Evolutionary conservation across 1,140 invertebrate genomes (phyloP).

Genomic region (Brachystomella parvula): DNA sequence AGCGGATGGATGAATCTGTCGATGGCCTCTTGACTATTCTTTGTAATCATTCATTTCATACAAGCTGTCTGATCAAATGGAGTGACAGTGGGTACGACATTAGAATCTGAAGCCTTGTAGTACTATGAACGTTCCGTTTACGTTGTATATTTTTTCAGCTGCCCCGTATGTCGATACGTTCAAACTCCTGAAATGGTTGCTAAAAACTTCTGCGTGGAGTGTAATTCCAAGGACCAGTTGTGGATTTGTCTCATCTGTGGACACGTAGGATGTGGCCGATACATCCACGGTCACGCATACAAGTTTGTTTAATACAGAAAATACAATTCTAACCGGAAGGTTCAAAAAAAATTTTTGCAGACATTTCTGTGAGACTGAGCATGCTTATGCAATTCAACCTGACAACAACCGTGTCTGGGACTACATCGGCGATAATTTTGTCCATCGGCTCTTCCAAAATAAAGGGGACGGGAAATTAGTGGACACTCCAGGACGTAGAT

Average conservation of each 20-base stretch:
- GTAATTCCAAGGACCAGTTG: constrained; percentile 67
- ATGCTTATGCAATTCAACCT: constrained; percentile 93
- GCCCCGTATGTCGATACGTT: constrained; percentile 66
- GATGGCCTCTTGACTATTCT: constrained; percentile 95
- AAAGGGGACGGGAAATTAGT: constrained; percentile 97
- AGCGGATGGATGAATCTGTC: constrained; percentile 96
- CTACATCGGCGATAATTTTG: constrained; percentile 95
- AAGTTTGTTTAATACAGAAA: constrained; percentile 43
- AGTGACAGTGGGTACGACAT: constrained; percentile 70
- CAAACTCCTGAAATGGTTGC: constrained; percentile 85
- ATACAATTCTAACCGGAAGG: neutral
- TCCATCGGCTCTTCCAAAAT: constrained; percentile 90
- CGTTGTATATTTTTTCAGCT: constrained; percentile 47
- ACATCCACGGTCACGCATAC: constrained; percentile 62
- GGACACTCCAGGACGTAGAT: constrained; percentile 47
- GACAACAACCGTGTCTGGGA: constrained; percentile 97
- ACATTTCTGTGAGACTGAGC: constrained; percentile 89
- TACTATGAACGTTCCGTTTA: neutral
- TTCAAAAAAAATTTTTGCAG: constrained; percentile 44
- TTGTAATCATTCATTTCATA: constrained; percentile 97
- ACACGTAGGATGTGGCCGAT: constrained; percentile 90
- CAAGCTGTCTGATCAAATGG: constrained; percentile 90
- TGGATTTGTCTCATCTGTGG: constrained; percentile 99
- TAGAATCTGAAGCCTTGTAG: neutral
- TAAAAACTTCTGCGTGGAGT: constrained; percentile 75